These are phyloP conservation scores for Tenrec ecaudatus DNA, from an alignment of 2,113 vertebrate genomes.

Conservation along the genomic window DNA sequence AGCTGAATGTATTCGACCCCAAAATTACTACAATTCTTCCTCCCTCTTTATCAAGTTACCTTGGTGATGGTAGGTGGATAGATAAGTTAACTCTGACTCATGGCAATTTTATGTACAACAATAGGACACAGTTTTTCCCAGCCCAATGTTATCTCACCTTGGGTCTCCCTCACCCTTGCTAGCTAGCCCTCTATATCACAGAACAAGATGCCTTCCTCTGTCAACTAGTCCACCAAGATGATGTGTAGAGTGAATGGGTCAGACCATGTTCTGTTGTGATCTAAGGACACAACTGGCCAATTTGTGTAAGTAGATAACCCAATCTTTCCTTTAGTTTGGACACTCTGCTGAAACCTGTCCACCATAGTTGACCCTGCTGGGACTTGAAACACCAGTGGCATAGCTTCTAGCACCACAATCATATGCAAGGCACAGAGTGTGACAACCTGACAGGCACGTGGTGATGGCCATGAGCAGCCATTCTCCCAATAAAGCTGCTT, in stretches of 20 bases:
- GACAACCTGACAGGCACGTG: neutral
- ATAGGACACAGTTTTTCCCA: neutral
- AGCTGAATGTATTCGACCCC: neutral
- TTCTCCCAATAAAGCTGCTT: neutral
- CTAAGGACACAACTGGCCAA: neutral
- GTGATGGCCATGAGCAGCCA: neutral
- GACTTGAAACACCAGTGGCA: neutral
- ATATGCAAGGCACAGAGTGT: neutral
- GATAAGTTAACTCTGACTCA: neutral
- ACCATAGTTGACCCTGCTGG: neutral
- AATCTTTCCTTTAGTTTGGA: neutral
- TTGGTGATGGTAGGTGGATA: neutral
- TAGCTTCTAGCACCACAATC: neutral
- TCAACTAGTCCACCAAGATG: neutral
- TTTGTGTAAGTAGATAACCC: neutral
- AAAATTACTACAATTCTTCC: neutral
- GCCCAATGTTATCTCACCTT: neutral
- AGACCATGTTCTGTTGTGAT: neutral
- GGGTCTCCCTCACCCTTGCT: neutral
- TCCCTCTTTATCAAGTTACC: neutral
- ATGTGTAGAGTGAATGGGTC: neutral
- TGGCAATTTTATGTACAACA: neutral
- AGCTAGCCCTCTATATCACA: neutral
- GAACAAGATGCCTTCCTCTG: neutral
- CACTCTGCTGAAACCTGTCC: neutral